Conservation (phyloP, 1,140 invertebrate species). For the Pachypsylla venusta region DNA sequence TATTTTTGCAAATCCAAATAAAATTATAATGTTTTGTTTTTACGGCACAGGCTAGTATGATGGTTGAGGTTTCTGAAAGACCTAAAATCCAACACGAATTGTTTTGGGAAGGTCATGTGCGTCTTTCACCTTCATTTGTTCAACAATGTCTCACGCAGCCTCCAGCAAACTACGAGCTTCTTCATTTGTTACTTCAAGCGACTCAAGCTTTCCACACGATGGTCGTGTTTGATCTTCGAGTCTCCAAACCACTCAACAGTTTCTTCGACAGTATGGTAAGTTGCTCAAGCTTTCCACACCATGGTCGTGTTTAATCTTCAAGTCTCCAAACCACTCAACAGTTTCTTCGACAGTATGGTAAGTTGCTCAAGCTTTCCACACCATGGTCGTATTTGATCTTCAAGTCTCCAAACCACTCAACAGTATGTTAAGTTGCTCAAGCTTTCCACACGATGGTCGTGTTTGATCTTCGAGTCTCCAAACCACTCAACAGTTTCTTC, state of each 20-base stretch:
- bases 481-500: conserved; percentile 58
- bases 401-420: conserved; percentile 54
- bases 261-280: conserved; percentile 59
- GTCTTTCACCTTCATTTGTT: conserved; percentile 24
- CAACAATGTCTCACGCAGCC: conserved; percentile 51
- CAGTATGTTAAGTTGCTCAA: conserved; percentile 36
- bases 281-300: conserved; percentile 42
- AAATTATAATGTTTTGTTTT: too few species aligned
- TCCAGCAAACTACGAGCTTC: conserved; percentile 57
- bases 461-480: conserved; percentile 58
- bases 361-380: conserved; percentile 49
- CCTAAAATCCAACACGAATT: conserved; percentile 18
- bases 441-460: conserved; percentile 60
- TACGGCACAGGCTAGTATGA: conserved; percentile 12
- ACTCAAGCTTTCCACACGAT: conserved; percentile 59
- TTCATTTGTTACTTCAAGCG: conserved; percentile 38
- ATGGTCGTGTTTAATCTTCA: conserved; percentile 63
- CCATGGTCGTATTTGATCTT: conserved; percentile 60
- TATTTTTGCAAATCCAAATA: too few species aligned
- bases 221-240: conserved; percentile 57
- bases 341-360: conserved; percentile 59
- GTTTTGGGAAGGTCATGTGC: conserved; percentile 17
- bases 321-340: conserved; percentile 49
- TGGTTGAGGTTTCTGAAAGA: conserved; percentile 12
- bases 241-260: conserved; percentile 50